phyloP scores from a whole-genome alignment of 2,113 vertebrate genomes.

The western clawed frog (Xenopus tropicalis) region UCB_Xtro_10.0 CM004451.2:78279501-78280000 shows the following conservation, averaged over 20 bases:
- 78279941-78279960: slow-evolving; percentile 56
- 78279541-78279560: too few relatives aligned
- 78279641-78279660: neutral
- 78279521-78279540: too few relatives aligned
- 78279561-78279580: too few relatives aligned
- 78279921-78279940: slow-evolving; percentile 34
- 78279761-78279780: neutral
- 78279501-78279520: too few relatives aligned
- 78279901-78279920: slow-evolving; percentile 36
- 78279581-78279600: too few relatives aligned
- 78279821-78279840: slow-evolving; percentile 15
- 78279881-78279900: slow-evolving; percentile 21
- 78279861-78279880: slow-evolving; percentile 5
- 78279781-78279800: slow-evolving; percentile 7
- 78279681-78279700: neutral
- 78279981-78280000: slow-evolving; percentile 65
- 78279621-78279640: neutral
- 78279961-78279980: slow-evolving; percentile 57
- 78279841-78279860: slow-evolving; percentile 14
- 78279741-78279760: neutral
- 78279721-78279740: neutral
- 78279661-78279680: neutral
- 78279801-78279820: slow-evolving; percentile 6
- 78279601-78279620: too few relatives aligned
- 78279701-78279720: slow-evolving; percentile 13